Conservation (phyloP, 2,888 invertebrate genomes). For the Parnassius smintheus region DNA sequence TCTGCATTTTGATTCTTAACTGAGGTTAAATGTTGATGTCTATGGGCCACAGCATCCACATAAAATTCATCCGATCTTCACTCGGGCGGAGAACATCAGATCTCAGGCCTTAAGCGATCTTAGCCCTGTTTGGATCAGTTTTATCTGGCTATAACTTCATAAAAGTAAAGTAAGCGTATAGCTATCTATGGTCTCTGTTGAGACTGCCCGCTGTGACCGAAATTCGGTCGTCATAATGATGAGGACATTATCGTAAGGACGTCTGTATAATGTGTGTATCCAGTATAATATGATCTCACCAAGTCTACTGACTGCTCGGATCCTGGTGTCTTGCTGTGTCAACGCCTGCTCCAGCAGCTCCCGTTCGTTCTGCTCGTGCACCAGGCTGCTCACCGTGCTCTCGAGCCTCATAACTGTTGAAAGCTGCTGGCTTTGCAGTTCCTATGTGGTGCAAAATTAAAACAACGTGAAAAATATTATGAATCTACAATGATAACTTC, state of each 20-base stretch:
- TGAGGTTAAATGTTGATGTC: no score
- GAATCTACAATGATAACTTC: no score
- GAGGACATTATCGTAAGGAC: background rate
- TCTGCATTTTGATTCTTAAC: no score
- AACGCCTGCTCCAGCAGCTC: constrained; percentile 70
- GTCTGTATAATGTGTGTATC: background rate
- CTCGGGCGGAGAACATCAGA: no score
- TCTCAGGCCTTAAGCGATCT: no score
- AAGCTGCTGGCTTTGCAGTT: constrained; percentile 76
- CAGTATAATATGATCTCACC: constrained; percentile 41
- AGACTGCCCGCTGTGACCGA: no score
- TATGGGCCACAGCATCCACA: no score
- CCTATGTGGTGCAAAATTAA: constrained; percentile 43
- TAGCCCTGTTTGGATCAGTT: no score
- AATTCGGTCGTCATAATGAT: background rate
- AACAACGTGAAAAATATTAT: background rate
- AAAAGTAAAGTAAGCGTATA: no score
- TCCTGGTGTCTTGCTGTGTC: constrained; percentile 67
- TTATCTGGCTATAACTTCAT: no score
- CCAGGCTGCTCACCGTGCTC: constrained; percentile 67
- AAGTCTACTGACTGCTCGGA: constrained; percentile 58
- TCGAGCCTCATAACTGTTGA: constrained; percentile 73
- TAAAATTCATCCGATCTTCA: no score
- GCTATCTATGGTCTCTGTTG: no score
- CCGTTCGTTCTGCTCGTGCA: constrained; percentile 70